These are phyloP conservation scores for Cylloceria caligata DNA, from an alignment of 2,888 invertebrate species.

Conservation along the genomic window DNA sequence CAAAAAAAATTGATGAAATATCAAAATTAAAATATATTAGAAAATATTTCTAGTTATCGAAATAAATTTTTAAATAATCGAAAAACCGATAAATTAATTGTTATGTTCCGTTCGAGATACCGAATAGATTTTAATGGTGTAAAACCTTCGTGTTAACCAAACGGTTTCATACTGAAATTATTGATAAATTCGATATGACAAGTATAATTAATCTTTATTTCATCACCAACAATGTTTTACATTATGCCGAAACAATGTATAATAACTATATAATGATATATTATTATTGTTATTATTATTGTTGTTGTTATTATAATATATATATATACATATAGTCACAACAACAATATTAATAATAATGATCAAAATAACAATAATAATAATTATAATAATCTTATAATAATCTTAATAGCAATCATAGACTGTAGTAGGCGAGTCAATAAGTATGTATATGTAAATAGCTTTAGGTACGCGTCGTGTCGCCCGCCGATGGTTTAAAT, in stretches of 20 bases:
- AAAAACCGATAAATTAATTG: no score
- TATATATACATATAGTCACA: constrained; percentile 52
- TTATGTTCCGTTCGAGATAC: no score
- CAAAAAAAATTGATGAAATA: no score
- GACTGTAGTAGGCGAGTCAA: constrained; percentile 79
- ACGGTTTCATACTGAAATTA: no score
- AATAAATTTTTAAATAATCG: no score
- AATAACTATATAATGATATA: constrained; percentile 76
- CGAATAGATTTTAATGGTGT: no score
- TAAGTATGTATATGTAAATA: constrained; percentile 75
- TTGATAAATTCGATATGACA: constrained; percentile 70
- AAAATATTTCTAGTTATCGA: no score
- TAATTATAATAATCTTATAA: constrained; percentile 69
- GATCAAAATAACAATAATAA: no score
- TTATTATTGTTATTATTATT: no score
- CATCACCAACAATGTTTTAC: constrained; percentile 81
- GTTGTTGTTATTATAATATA: no score
- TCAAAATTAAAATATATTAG: no score
- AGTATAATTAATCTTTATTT: constrained; percentile 81
- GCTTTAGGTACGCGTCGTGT: constrained; percentile 77
- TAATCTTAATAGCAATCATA: constrained; percentile 79
- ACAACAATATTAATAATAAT: constrained; percentile 15
- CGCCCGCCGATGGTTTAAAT: constrained; percentile 74
- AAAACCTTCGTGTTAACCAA: no score
- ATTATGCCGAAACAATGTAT: constrained; percentile 81